These are phyloP conservation scores for Hormaphis cornu DNA, from an alignment of 1,140 invertebrate species.

Conservation along the genomic window DNA sequence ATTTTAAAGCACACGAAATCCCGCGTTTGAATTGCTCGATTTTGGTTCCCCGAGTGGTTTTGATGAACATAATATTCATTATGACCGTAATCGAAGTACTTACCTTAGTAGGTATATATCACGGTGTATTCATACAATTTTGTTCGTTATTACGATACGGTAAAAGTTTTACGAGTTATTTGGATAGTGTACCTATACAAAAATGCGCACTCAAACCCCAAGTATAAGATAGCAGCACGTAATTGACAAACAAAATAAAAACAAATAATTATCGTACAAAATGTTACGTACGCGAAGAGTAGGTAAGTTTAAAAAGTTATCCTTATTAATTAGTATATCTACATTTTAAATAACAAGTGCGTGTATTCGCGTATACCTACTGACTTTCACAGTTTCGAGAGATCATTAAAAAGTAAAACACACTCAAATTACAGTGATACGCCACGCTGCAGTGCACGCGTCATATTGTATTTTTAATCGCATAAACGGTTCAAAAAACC, in stretches of 20 bases:
- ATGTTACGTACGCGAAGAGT: not conserved
- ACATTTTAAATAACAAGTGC: too few species aligned
- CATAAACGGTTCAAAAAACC: too few species aligned
- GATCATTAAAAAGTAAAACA: too few species aligned
- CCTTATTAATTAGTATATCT: not conserved
- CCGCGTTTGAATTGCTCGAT: not conserved
- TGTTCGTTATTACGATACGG: constrained; percentile 1
- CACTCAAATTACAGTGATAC: too few species aligned
- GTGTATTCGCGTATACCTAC: too few species aligned
- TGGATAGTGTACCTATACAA: not conserved
- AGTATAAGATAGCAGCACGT: too few species aligned
- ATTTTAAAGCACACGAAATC: not conserved
- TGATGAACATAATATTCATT: not conserved
- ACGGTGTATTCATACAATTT: not conserved
- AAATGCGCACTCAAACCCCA: not conserved
- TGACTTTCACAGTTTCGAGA: too few species aligned
- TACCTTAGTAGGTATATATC: not conserved
- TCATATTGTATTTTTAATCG: too few species aligned
- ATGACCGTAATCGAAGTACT: not conserved
- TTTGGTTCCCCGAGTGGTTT: not conserved
- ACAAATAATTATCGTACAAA: not conserved
- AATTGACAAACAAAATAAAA: constrained; percentile 1
- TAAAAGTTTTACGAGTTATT: constrained; percentile 20
- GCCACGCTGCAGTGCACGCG: too few species aligned
- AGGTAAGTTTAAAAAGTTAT: not conserved